These are phyloP conservation scores for Formica selysi DNA, from an alignment of 1,140 invertebrate genomes.

Conservation along the genomic window DNA sequence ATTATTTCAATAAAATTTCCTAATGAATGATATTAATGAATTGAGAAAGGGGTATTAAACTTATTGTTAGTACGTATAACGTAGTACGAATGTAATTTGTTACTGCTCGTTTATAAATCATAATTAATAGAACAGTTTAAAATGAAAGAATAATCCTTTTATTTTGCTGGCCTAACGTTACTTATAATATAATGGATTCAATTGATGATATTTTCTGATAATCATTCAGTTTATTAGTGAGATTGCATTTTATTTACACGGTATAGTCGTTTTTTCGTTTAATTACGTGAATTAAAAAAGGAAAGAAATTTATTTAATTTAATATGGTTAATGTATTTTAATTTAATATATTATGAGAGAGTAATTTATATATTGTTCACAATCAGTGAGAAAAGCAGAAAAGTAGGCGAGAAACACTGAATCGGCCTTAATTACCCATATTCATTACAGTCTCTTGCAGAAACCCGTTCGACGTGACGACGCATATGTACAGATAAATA, in stretches of 20 bases:
- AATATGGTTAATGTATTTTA: conserved; percentile 11
- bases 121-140: conserved; percentile 45
- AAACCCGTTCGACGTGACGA: conserved; percentile 27
- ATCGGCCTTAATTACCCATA: conserved; percentile 57
- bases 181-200: conserved; percentile 24
- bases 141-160: conserved; percentile 22
- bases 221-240: conserved; percentile 12
- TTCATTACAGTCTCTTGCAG: conserved; percentile 38
- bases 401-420: conserved; percentile 24
- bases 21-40: not conserved
- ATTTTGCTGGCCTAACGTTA: conserved; percentile 49
- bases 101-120: conserved; percentile 24
- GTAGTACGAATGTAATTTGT: conserved; percentile 1
- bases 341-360: not conserved
- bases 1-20: not conserved
- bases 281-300: not conserved
- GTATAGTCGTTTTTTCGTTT: not conserved
- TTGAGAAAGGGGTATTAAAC: not conserved
- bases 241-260: conserved; percentile 31
- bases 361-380: not conserved
- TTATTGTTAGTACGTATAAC: not conserved
- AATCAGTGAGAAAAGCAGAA: not conserved
- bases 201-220: conserved; percentile 19
- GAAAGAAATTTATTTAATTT: conserved; percentile 27
- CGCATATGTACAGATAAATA: conserved; percentile 28